Percentiles rank a stretch among this genome's conserved stretches.
Conservation (phyloP, 2,888 invertebrate genomes). For the Drosophila colorata region DNA sequence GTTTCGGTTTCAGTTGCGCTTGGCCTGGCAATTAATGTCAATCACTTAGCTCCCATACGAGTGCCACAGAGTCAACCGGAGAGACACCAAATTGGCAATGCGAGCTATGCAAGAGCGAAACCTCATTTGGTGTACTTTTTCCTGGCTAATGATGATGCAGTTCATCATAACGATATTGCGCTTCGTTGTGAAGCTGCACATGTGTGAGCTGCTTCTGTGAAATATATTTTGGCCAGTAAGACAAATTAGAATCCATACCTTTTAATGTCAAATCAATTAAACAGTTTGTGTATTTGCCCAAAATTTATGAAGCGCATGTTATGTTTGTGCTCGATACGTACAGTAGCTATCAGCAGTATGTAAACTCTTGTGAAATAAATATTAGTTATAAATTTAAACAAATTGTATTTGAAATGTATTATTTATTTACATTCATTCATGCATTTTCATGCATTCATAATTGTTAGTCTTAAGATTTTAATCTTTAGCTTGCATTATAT, state of each 20-base stretch:
- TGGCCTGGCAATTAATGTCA: constrained; percentile 75
- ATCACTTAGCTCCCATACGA: constrained; percentile 57
- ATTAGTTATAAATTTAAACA: not conserved
- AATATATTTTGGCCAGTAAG: constrained; percentile 10
- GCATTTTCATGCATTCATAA: too few species aligned
- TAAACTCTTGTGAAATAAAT: not conserved
- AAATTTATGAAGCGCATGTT: constrained; percentile 30
- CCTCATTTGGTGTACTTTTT: constrained; percentile 9
- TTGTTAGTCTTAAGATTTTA: too few species aligned
- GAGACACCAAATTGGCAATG: constrained; percentile 33
- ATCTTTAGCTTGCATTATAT: too few species aligned
- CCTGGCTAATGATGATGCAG: constrained; percentile 16
- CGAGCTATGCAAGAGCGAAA: constrained; percentile 28
- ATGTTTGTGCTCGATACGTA: not conserved
- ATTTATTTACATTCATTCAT: not conserved
- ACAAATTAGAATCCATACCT: constrained; percentile 53
- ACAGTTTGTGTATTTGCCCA: constrained; percentile 24
- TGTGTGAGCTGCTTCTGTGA: constrained; percentile 16
- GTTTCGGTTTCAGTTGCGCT: constrained; percentile 26
- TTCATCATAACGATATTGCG: constrained; percentile 27
- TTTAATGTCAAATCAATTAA: constrained; percentile 75
- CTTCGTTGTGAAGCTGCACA: constrained; percentile 1
- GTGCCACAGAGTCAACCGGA: constrained; percentile 1
- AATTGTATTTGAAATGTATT: not conserved
- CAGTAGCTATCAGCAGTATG: constrained; percentile 1